These are phyloP conservation scores for Bufo bufo DNA, from an alignment of 2,113 vertebrate species.

Conservation along the genomic window DNA sequence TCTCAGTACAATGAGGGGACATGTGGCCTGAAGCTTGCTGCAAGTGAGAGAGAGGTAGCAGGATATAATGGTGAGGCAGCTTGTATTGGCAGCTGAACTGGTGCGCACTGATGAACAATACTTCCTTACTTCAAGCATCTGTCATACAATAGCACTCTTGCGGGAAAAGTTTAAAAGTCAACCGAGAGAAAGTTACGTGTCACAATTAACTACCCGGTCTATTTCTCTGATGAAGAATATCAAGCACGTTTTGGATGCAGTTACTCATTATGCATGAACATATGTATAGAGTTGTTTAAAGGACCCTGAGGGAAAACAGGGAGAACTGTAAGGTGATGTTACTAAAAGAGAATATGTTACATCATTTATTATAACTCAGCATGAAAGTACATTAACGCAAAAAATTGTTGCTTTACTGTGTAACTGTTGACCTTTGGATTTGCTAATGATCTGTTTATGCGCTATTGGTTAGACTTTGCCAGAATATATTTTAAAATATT, in stretches of 20 bases:
- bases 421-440: not conserved
- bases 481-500: too few relatives aligned
- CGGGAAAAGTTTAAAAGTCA: slow-evolving; percentile 47
- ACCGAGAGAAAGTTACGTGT: slow-evolving; percentile 22
- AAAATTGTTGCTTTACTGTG: not conserved
- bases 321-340: not conserved
- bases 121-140: slow-evolving; percentile 48
- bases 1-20: slow-evolving; percentile 34
- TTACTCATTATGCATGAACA: slow-evolving; percentile 17
- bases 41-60: slow-evolving; percentile 29
- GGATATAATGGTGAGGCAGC: slow-evolving; percentile 36
- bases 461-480: too few relatives aligned
- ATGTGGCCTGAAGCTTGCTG: slow-evolving; percentile 52
- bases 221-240: slow-evolving; percentile 26
- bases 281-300: slow-evolving; percentile 26
- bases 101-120: slow-evolving; percentile 40
- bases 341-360: not conserved
- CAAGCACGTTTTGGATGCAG: not conserved
- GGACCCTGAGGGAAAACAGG: not conserved
- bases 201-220: slow-evolving; percentile 30
- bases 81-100: slow-evolving; percentile 37
- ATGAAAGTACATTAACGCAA: not conserved
- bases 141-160: slow-evolving; percentile 44
- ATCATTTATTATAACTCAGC: not conserved
- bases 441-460: not conserved